Percentiles rank a stretch among this genome's conserved stretches.
phyloP scores from a whole-genome alignment of 1,140 invertebrate genomes.

The Ceratina calcarata region DNA sequence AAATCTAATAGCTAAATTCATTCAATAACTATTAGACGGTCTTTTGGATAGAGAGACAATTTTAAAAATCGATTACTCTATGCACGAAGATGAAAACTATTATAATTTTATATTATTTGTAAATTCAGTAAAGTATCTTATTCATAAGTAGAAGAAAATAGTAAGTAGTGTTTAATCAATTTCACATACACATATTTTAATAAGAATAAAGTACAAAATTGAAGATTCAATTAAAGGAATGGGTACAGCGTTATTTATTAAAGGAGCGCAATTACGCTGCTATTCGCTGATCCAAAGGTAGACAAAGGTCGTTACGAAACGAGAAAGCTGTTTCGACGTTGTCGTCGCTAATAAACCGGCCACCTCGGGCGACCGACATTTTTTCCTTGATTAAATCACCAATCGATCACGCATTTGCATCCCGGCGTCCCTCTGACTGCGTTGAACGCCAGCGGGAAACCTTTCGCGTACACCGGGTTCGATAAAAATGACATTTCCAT shows the following conservation, averaged over 20 bases:
- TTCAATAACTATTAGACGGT: neutral
- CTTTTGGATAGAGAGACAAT: no score
- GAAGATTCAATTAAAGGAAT: neutral
- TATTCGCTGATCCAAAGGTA: neutral
- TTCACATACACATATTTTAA: no score
- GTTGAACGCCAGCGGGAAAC: constrained; percentile 1
- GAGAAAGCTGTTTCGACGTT: neutral
- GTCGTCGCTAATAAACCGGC: constrained; percentile 24
- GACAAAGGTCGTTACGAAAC: constrained; percentile 19
- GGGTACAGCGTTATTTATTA: neutral
- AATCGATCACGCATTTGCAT: constrained; percentile 43
- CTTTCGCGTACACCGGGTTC: neutral
- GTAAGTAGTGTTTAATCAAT: no score
- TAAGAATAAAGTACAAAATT: no score
- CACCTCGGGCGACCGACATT: constrained; percentile 23
- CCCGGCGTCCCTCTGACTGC: neutral
- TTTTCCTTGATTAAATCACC: constrained; percentile 40
- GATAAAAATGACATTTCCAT: neutral
- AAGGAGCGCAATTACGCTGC: constrained; percentile 1
- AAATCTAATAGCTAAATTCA: neutral
- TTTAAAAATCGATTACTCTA: no score
- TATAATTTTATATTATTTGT: no score
- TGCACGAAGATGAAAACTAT: no score
- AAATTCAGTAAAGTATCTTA: no score
- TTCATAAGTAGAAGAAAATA: no score